These are phyloP conservation scores for Orientallactaga sibirica DNA, from an alignment of 2,797 vertebrate genomes.

Conservation along the genomic window DNA sequence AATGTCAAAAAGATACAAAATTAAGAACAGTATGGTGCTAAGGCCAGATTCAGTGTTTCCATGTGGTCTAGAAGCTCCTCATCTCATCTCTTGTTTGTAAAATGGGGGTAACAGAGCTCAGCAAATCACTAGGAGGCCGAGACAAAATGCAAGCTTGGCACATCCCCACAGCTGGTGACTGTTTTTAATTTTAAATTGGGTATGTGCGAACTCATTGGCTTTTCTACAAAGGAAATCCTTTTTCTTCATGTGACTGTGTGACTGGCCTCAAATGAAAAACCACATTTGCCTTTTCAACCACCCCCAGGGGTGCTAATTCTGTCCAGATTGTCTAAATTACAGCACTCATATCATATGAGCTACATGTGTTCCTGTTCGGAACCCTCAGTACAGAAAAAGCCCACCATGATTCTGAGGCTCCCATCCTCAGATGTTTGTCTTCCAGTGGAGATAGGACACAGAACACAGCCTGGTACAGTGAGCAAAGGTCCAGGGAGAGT, in stretches of 20 bases:
- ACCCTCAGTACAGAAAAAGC: not conserved
- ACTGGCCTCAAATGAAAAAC: not conserved
- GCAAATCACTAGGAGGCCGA: fast-evolving
- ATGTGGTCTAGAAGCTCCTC: too few relatives aligned
- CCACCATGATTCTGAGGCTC: not conserved
- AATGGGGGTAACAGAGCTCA: not conserved
- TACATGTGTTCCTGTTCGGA: not conserved
- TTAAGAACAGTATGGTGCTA: not conserved
- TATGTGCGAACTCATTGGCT: not conserved
- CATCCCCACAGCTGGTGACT: not conserved
- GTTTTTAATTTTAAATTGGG: not conserved
- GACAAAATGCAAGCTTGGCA: not conserved
- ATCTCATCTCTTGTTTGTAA: not conserved
- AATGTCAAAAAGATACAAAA: not conserved
- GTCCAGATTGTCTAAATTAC: not conserved
- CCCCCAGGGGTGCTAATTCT: not conserved
- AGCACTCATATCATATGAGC: not conserved
- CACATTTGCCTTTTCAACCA: not conserved
- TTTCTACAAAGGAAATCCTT: not conserved
- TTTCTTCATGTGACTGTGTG: not conserved
- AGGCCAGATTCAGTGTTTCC: not conserved
- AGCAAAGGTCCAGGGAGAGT: too few relatives aligned
- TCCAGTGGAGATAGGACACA: not conserved
- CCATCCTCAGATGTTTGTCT: not conserved
- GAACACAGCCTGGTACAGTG: not conserved